Percentiles rank a stretch among this genome's conserved stretches.
Conservation (phyloP, 2,888 invertebrate species). For the Dynastes tityus region DNA sequence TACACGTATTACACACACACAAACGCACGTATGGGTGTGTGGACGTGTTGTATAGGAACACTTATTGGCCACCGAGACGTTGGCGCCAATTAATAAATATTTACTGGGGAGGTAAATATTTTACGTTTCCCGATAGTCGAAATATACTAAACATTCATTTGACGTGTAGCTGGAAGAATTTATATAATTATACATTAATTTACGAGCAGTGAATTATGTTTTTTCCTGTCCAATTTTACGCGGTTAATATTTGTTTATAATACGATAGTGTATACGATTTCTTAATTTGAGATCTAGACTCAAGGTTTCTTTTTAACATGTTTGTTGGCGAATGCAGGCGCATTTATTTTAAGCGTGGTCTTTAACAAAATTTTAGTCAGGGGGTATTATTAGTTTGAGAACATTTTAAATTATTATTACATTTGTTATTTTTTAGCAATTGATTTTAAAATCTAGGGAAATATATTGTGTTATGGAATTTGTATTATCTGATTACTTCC, state of each 20-base stretch:
- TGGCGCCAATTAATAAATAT: constrained; percentile 41
- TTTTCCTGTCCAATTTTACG: background rate
- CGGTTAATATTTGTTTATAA: constrained; percentile 6
- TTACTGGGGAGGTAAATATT: constrained; percentile 38
- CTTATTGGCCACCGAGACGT: constrained; percentile 18
- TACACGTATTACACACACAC: background rate
- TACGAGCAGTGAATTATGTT: background rate
- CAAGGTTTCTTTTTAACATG: no score
- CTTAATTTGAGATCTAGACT: no score
- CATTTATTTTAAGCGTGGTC: no score
- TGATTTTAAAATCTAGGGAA: no score
- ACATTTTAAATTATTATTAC: no score
- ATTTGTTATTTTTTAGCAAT: no score
- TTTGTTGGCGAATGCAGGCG: no score
- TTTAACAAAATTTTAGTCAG: no score
- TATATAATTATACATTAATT: constrained; percentile 29
- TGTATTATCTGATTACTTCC: no score
- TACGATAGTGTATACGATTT: no score
- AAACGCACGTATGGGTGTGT: background rate
- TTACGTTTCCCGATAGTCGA: constrained; percentile 11
- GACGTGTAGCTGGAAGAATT: background rate
- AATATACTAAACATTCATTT: background rate
- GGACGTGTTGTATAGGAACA: constrained; percentile 1
- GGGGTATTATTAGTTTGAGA: no score
- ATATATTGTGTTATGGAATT: no score